Base-by-base conservation (phyloP, 2,797 vertebrate genomes). In the Rhinoraja longicauda region DNA sequence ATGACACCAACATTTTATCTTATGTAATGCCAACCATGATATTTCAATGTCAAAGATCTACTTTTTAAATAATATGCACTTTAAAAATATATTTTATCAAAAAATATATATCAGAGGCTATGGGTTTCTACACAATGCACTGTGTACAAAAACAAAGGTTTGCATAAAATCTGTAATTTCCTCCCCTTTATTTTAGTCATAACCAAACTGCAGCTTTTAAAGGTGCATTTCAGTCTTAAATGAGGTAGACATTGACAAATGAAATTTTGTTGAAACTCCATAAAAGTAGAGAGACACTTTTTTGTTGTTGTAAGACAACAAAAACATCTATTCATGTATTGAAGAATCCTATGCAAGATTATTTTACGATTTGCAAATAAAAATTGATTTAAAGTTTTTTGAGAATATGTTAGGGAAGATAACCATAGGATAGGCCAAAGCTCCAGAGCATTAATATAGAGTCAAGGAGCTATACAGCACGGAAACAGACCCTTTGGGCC, bases 1-100 rank as follows among this genome's bases (percentile, higher is more conserved):
- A 64, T 88, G 84, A 88, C 62, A 88, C 67, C 2, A 64, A 88
- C 67, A 15, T n/a, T 64, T 88, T 67, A 88, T 88, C 59, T 67
- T 64, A 36, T 19, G 64, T 88, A n/a, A 10, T 86, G 29, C 29
- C 13, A 19, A 13, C 1, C 15, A 17, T 7, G 82, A 86, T 13
- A 88, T 36, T 67, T 88, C 62, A 6, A 17, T 19, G 8, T 19
- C n/a, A 36, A 88, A 88, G 17, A 36, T 84, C 4, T 59, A 53
- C 26, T 59, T 59, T 82, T 59, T 88, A 21, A 36, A 4, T 67
- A 67, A 88, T 67, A 64, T 32, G 6, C 17, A 67, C 32, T 67
- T n/a, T n/a, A n/a, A n/a, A n/a, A n/a, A n/a, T n/a, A n/a, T n/a
- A 59, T 19, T 88, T 88, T 36, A 32, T 88, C 84, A 88, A 32